Evolutionary conservation across 2,113 vertebrate genomes (phyloP), one percentile per base, ranked within the genome.

Genomic region (Euleptes europaea): DNA sequence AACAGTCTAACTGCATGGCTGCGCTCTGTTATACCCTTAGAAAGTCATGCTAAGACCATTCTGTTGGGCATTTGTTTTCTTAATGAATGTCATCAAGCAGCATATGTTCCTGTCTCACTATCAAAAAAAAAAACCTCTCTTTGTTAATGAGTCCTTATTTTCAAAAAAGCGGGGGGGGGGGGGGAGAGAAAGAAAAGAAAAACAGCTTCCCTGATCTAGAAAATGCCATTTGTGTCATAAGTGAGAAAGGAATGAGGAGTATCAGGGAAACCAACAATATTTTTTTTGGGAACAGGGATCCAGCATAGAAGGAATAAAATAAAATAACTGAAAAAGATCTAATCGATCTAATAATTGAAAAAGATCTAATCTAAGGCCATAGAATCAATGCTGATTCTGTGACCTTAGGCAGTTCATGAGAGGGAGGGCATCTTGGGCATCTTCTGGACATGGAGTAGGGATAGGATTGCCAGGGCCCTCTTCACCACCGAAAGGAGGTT

Each of bases 191-290:
- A 54, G 51, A 54, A 17, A 15, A 54, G 51, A 54, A 47, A 91
- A 88, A 71, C 42, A 57, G 81, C 83, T 38, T 79, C 38, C 42
- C 19, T 2, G 47, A 86, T 89, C 80, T 31, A 60, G 66, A 82
- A 57, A 6, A 12, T 78, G 31, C 21, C 21, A 28, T 57, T 80
- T 90, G 44, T 44, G 13, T n/a, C 44, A 80, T 42, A 47, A 12
- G 3, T 54, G 26, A 75, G 44, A 80, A 67, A 31, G 0, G 0
- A 0, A 65, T 67, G n/a, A 78, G 1, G 17, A 66, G 31, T 38
- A n/a, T 66, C 4, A 33, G 21, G n/a, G 67, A 44, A 67, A 86
- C 49, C 83, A 33, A 69, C 4, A 75, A 31, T 72, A n/a, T 63
- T 26, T 82, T 54, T 4, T 8, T 49, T 49, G 31, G 33, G 85